Conservation (phyloP, 2,113 vertebrate species). For the Thalassarche chlororhynchos region DNA sequence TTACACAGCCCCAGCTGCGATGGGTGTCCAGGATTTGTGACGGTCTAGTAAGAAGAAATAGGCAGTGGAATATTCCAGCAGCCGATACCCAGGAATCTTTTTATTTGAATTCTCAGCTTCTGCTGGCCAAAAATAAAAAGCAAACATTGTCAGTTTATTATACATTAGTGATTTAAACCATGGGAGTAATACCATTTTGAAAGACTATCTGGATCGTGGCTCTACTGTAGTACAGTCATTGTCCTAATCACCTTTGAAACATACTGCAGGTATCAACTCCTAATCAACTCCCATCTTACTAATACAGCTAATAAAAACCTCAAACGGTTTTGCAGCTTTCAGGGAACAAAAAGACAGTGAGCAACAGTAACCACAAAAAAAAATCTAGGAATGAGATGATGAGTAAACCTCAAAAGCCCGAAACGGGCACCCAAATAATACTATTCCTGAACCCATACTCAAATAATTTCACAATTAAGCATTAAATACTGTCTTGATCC, state of each 20-base stretch:
- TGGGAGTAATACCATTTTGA: neutral
- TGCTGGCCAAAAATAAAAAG: neutral
- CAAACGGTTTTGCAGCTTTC: neutral
- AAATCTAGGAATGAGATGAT: neutral
- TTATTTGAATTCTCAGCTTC: neutral
- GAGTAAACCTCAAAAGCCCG: neutral
- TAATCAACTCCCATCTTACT: neutral
- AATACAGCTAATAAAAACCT: neutral
- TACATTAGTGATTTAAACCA: neutral
- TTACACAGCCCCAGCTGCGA: neutral
- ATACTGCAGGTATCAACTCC: neutral
- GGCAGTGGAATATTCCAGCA: neutral
- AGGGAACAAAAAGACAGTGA: neutral
- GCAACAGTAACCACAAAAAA: neutral
- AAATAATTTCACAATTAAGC: neutral
- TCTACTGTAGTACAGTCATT: neutral
- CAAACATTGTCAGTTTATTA: neutral
- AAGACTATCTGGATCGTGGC: rapidly evolving
- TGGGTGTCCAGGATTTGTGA: rapidly evolving
- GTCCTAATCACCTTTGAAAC: neutral
- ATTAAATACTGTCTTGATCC: neutral
- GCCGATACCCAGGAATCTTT: neutral
- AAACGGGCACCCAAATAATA: rapidly evolving
- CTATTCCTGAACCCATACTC: neutral
- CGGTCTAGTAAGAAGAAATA: rapidly evolving